Evolutionary conservation across 92 coral and sea anemone genomes (phyloP), one percentile per base, ranked within the genome.

Genomic region (Paragorgia papillata): DNA sequence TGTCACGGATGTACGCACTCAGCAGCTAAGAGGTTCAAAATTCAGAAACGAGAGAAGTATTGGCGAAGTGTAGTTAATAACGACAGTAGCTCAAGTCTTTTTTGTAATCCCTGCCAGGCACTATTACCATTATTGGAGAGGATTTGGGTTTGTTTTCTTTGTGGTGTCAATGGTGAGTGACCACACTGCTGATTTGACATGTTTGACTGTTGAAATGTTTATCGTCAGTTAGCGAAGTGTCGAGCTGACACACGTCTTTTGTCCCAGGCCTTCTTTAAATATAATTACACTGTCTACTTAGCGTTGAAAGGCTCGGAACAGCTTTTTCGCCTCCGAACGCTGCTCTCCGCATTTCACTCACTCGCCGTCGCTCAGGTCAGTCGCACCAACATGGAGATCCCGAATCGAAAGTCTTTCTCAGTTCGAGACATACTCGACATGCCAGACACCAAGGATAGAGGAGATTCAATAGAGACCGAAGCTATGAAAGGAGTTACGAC

Each of bases 371-470:
- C 10, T 4, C 43, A 37, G 53, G 2, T 2, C n/a, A 15, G 53
- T 46, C 53, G 53, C n/a, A 2, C n/a, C 14, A 15, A 46, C 6
- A 56, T 56, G 62, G 62, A 56, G 12, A 34, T 39, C 15, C 55
- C 58, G 17, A 22, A 19, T 30, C 22, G 51, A 55, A 51, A 29
- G 30, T 87, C 99, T 53, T 95, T 95, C 63, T 95, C 99, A 21
- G 99, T 95, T 14, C 85, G 85, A 83, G 90, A 95, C 69, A 95
- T 95, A 79, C 92, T 95, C 39, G 85, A 89, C 76, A 85, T 95
- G 56, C 90, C 92, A 76, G 89, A 88, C 15, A 4, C 62, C 20
- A 69, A 69, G 41, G 37, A 46, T 9, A 15, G 53, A 46, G 53
- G 15, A 15, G 2, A 2, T 46, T 6, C 53, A 15, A 46, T 2